Evolutionary conservation across 2,113 vertebrate genomes (phyloP), one percentile per base, ranked within the genome.

Genomic region (Cryptomyrus ogoouensis): DNA sequence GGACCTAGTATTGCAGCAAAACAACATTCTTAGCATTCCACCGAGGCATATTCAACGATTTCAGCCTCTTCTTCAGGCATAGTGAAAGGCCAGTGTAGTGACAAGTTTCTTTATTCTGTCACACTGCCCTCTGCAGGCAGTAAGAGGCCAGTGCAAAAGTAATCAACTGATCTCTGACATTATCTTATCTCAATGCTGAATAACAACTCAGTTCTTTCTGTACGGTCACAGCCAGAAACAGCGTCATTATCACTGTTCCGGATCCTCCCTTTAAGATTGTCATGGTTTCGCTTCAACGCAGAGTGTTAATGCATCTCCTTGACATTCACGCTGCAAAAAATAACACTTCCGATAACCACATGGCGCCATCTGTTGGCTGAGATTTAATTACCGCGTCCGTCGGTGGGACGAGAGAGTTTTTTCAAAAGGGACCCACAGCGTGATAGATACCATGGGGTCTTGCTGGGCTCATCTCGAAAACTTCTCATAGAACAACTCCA

Each of bases 331-430:
- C 83, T 80, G 42, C 44, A 12, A 42, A n/a, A 47, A 84, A 44
- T 85, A 1, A 49, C 87, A 2, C 83, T 91, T 92, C 90, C 21
- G 85, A 88, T 93, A 91, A 93, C 92, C 90, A 77, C 91, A 94
- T 91, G 94, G 93, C 92, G 93, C 95, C 94, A 94, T 94, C 94
- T 94, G 92, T 93, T 95, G 93, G 93, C 62, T 35, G 62, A 83
- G 50, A 84, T 88, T 88, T 89, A 66, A 80, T 13, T 70, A 42
- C 62, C 77, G 66, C 35, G n/a, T 80, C 17, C 17, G 5, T 80
- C 85, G 13, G 35, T 53, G 85, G 49, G 49, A 12, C 85, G 21
- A 46, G n/a, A 87, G 49, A 52, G 47, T 27, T 31, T n/a, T 35
- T n/a, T 87, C 3, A 87, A 27, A 47, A 89, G n/a, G 21, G 44